Percentiles rank a stretch among this genome's conserved stretches.
Evolutionary conservation across 1,140 invertebrate genomes (phyloP).

Genomic region (Musca domestica): DNA sequence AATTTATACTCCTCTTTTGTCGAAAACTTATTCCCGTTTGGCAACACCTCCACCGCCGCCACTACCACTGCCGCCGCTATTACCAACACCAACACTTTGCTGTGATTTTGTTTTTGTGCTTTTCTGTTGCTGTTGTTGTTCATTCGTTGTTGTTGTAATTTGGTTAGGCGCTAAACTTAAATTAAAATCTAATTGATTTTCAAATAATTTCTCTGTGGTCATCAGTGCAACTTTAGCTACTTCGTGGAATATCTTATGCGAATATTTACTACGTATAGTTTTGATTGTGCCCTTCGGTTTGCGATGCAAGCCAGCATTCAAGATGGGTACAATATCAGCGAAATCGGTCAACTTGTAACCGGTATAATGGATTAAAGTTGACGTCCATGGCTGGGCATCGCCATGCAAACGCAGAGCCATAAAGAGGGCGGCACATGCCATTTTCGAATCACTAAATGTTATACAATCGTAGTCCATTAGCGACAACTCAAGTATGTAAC

Average conservation of each 20-base stretch:
- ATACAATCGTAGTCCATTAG: conserved; percentile 89
- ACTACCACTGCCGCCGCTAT: too few species aligned
- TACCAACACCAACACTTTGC: too few species aligned
- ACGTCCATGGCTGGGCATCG: conserved; percentile 66
- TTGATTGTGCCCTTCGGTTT: conserved; percentile 73
- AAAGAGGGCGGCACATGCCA: conserved; percentile 82
- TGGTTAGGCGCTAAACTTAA: conserved; percentile 24
- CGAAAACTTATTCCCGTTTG: too few species aligned
- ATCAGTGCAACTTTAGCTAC: conserved; percentile 71
- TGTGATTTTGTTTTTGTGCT: too few species aligned
- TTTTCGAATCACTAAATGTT: conserved; percentile 76
- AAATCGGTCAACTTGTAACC: conserved; percentile 79
- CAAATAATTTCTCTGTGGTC: conserved; percentile 48
- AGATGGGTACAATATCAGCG: conserved; percentile 64
- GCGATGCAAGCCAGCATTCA: conserved; percentile 77
- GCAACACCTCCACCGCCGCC: too few species aligned
- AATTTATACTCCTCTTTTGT: too few species aligned
- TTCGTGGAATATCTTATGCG: conserved; percentile 89
- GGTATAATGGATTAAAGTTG: conserved; percentile 82
- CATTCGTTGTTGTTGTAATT: conserved; percentile 14
- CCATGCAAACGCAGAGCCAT: conserved; percentile 84
- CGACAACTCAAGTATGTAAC: conserved; percentile 90
- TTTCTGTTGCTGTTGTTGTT: too few species aligned
- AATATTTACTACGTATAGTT: conserved; percentile 92
- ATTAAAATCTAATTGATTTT: conserved; percentile 40